Evolutionary conservation across 2,888 invertebrate genomes (phyloP), one percentile per base, ranked within the genome.

Genomic region (Drosophila fungiperda): DNA sequence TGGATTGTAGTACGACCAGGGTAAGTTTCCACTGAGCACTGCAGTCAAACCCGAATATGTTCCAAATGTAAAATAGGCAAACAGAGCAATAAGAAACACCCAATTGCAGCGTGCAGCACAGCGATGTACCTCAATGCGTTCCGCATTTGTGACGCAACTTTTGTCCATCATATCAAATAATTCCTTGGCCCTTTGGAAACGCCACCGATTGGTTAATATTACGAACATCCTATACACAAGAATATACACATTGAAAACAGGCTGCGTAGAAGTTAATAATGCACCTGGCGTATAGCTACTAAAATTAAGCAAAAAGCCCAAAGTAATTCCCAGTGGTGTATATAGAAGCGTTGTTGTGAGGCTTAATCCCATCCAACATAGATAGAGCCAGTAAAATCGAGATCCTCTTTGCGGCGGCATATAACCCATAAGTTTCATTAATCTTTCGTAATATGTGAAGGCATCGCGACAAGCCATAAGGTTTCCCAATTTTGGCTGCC

Each of bases 1-100:
- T 0, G 80, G 80, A 53, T 75, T 20, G 49, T 78, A 78, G 0
- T 49, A 20, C 6, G 32, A 20, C 80, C 80, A 80, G 1, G 78
- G 52, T 0, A 68, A 36, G 8, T 38, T 23, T 2, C 78, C 80
- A 0, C 8, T 62, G 0, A 68, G 0, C 1, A 29, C 35, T 0
- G 75, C 26, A 7, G 50, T 55, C 1, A 76, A 8, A 50, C 11
- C 66, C 1, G 60, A 50, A 12, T 64, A 15, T 2, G 9, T 59
- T 11, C 29, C 0, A 29, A 63, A 77, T 2, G 23, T 0, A 1
- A 12, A 32, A 29, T 73, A 82, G 17, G 35, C 0, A 0, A 11
- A 1, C 0, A 61, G 68, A 52, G 26, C 2, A 38, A 82, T 0
- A 7, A 80, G 5, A 32, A 33, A 78, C 0, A 58, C 29, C 11